A percentile compares a stretch with the other conserved stretches of the same genome.
Conservation (phyloP, 1,140 invertebrate species). For the Sinonovacula constricta region DNA sequence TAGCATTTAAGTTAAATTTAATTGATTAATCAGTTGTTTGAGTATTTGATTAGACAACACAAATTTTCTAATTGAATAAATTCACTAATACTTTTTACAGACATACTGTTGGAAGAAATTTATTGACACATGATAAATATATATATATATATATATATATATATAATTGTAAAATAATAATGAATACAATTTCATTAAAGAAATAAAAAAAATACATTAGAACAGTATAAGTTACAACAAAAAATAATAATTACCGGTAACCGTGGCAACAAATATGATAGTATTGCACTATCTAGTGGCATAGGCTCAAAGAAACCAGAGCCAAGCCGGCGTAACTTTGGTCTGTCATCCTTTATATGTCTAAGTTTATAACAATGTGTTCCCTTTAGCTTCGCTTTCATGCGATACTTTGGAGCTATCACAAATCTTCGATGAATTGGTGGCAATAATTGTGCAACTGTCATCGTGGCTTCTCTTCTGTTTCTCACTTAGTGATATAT, state of each 20-base stretch:
- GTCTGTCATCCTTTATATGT: slow-evolving; percentile 42
- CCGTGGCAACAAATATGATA: slow-evolving; percentile 58
- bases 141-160: too few relatives aligned
- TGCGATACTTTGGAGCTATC: slow-evolving; percentile 4
- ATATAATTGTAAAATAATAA: too few relatives aligned
- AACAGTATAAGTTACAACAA: too few relatives aligned
- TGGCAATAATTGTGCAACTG: slow-evolving; percentile 35
- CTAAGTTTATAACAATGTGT: slow-evolving; percentile 52
- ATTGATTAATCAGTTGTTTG: too few relatives aligned
- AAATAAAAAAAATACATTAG: slow-evolving; percentile 8
- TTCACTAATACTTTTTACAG: too few relatives aligned
- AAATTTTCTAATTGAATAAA: too few relatives aligned
- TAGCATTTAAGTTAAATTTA: too few relatives aligned
- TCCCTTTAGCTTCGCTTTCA: slow-evolving; percentile 30
- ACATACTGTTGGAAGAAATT: too few relatives aligned
- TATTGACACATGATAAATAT: too few relatives aligned
- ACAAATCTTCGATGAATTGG: slow-evolving; percentile 28
- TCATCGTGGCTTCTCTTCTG: too few relatives aligned
- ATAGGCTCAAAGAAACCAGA: slow-evolving; percentile 60
- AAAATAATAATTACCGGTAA: slow-evolving; percentile 39
- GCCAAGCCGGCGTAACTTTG: slow-evolving; percentile 59
- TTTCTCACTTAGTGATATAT: too few relatives aligned
- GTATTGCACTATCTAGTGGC: slow-evolving; percentile 58
- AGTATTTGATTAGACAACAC: too few relatives aligned
- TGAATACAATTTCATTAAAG: background rate